Evolutionary conservation across 2,888 invertebrate genomes (phyloP).

Genomic region (Gortyna flavago): DNA sequence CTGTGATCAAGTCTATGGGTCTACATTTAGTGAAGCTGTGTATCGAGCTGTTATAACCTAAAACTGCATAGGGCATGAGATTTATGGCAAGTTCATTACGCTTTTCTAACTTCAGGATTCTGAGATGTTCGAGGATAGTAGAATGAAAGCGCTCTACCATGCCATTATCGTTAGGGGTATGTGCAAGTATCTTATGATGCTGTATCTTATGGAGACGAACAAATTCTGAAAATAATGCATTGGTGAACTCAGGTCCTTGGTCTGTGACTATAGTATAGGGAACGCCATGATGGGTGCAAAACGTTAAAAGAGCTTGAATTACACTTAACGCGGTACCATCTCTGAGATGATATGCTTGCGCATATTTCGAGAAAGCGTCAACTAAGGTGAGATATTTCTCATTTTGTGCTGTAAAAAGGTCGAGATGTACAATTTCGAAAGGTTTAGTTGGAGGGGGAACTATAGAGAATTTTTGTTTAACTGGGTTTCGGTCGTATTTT

Average conservation of each 20-base stretch:
- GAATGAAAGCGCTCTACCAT: too few relatives aligned
- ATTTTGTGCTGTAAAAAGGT: neutral
- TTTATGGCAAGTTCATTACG: neutral
- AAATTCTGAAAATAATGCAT: neutral
- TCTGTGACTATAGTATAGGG: neutral
- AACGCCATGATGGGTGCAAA: neutral
- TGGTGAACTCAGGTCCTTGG: neutral
- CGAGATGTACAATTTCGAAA: neutral
- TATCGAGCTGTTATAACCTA: neutral
- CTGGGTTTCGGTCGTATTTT: too few relatives aligned
- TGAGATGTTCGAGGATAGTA: too few relatives aligned
- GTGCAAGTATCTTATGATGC: too few relatives aligned
- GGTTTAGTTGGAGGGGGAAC: neutral
- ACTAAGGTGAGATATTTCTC: neutral
- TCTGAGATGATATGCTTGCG: neutral
- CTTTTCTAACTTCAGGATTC: too few relatives aligned
- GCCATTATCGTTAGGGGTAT: too few relatives aligned
- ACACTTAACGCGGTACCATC: neutral
- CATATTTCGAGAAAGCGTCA: constrained; percentile 2
- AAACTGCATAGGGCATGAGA: neutral
- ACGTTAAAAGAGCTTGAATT: neutral
- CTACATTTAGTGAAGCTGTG: neutral
- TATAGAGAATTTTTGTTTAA: neutral
- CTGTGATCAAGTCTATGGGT: neutral
- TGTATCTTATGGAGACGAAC: too few relatives aligned